phyloP scores from a whole-genome alignment of 2,797 vertebrate genomes.

The Malurus splendens region DNA sequence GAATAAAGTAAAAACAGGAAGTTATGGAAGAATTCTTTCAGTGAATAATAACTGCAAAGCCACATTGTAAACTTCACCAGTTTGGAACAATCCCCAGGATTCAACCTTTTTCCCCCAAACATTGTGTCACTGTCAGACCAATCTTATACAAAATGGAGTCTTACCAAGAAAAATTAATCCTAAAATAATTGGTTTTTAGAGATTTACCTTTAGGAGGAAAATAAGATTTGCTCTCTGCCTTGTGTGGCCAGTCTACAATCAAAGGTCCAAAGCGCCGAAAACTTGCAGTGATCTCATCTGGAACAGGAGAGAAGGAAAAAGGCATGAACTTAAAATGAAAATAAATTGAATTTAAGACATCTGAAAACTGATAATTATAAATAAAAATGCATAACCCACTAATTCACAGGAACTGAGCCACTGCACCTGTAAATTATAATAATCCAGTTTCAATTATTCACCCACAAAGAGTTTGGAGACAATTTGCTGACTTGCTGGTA shows the following conservation, averaged over 20 bases:
- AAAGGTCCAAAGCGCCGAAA: constrained; percentile 97
- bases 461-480: not conserved
- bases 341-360: not conserved
- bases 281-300: constrained; percentile 98
- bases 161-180: not conserved
- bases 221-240: constrained; percentile 98
- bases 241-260: constrained; percentile 99
- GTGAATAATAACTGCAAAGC: not conserved
- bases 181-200: not conserved
- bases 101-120: not conserved
- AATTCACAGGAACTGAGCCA: not conserved
- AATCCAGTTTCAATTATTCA: not conserved
- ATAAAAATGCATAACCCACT: not conserved
- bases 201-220: constrained; percentile 96
- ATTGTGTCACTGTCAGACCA: not conserved
- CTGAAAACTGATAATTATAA: not conserved
- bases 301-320: not conserved
- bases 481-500: not conserved
- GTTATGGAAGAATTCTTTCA: not conserved
- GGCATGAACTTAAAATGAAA: not conserved
- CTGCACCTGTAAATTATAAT: not conserved
- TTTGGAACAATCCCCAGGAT: not conserved
- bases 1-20: not conserved
- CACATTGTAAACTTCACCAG: not conserved
- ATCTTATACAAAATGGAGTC: not conserved